Evolutionary conservation across 2,888 invertebrate species (phyloP).

Genomic region (Cabera pusaria): DNA sequence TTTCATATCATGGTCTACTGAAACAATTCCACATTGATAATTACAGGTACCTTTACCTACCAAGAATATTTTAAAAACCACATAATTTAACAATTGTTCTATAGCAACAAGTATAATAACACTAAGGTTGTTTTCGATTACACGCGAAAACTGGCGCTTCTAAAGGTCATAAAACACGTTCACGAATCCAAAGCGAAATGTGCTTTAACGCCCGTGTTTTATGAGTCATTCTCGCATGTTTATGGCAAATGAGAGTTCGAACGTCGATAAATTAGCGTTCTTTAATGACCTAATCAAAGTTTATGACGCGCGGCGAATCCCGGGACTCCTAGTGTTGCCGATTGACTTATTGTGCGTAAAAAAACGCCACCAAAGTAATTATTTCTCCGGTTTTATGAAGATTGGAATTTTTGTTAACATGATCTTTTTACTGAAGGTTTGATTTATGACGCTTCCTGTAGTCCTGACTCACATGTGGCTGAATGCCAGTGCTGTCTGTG

Average conservation of each 20-base stretch:
- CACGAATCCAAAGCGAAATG: slow-evolving; percentile 38
- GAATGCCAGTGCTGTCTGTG: slow-evolving; percentile 24
- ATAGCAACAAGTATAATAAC: no score
- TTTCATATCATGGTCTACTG: no score
- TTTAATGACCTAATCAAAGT: slow-evolving; percentile 83
- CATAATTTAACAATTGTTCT: slow-evolving; percentile 4
- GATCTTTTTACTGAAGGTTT: slow-evolving; percentile 63
- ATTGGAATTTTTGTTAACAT: slow-evolving; percentile 74
- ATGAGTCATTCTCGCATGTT: slow-evolving; percentile 64
- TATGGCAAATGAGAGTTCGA: slow-evolving; percentile 70
- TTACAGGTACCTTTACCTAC: no score
- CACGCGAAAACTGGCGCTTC: slow-evolving; percentile 44
- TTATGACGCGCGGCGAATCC: slow-evolving; percentile 82
- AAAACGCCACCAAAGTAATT: slow-evolving; percentile 58
- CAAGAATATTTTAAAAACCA: slow-evolving; percentile 36
- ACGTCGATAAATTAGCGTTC: slow-evolving; percentile 80
- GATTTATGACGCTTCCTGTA: slow-evolving; percentile 72
- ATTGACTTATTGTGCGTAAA: slow-evolving; percentile 75
- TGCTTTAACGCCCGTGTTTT: slow-evolving; percentile 47
- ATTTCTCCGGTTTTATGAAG: slow-evolving; percentile 80
- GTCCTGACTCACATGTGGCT: slow-evolving; percentile 31
- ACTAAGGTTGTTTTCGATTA: slow-evolving; percentile 69
- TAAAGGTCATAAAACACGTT: slow-evolving; percentile 57
- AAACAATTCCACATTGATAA: no score
- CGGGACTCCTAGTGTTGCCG: slow-evolving; percentile 80